Base-by-base conservation (phyloP, 2,113 vertebrate species). In the Psittacula cyanocephala region DNA sequence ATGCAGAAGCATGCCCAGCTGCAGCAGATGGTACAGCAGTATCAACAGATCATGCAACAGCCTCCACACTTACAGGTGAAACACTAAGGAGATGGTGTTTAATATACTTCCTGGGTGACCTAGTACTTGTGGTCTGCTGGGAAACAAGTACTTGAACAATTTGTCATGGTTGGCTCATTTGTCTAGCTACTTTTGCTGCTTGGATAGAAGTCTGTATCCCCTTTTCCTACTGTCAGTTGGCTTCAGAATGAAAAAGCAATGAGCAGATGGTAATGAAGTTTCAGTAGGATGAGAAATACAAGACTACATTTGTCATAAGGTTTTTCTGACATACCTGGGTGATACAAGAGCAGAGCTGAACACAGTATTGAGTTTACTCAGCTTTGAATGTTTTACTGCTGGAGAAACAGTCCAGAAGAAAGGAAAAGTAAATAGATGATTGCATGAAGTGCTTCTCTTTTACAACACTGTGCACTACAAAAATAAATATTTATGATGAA, bases 1-100 rank as follows among this genome's bases (percentile, higher is more conserved):
- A 99, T 99, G 99, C 99, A 99, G 96, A 99, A 99, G 70, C 99
- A 99, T 20, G 98, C 98, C 33, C 98, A 99, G 86, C 98, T 99
- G 71, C 99, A 99, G 95, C 98, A 99, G 92, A 98, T 99, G 37
- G 98, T 99, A 4, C 99, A 99, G 71, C 98, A 99, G 85, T 99
- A 99, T 94, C 99, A 99, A 94, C 98, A 99, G 89, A 96, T 99
- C 31, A 98, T 99, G 92, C 99, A 99, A 62, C 99, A 99, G 69
- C 99, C 99, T 44, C 95, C 98, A n/a, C 98, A 99, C 75, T 87
- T 99, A 47, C 98, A 99, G 98, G 99, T 99, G 60, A 98, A 97
- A 86, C 44, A 37, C 46, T 65, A 33, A 91, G 72, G 57, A 60
- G 67, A 24, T 80, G 46, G 43, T 44, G 25, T 82, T 82, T 85